Evolutionary conservation across 2,888 invertebrate genomes (phyloP), one percentile per base, ranked within the genome.

Genomic region (Drosophila robusta): DNA sequence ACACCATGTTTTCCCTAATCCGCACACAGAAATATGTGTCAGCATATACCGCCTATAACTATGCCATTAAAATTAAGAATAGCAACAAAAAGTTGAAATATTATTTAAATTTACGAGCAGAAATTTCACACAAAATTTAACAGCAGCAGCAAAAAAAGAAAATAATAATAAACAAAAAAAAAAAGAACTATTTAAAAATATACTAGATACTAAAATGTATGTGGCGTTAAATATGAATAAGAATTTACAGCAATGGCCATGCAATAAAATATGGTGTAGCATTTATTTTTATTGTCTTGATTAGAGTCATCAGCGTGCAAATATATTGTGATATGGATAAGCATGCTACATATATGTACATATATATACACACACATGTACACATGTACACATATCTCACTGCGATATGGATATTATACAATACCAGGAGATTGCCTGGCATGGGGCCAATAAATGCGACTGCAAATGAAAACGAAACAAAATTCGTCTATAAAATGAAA

Each of bases 261-360:
- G 55, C 71, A 68, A 70, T 57, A 56, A 77, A 70, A 70, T 60
- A 57, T 64, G 54, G 16, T 81, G 49, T 78, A 68, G 71, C 71
- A 82, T 82, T 70, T 87, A 78, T 75, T 83, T 85, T 86, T 73
- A 84, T 84, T 84, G 80, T 86, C 87, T 84, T 84, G 88, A 84
- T 84, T 84, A 82, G 70, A 77, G 67, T 64, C 78, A 67, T 55
- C 72, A 45, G 38, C 18, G 29, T 14, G 32, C 11, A 56, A 22
- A 22, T 61, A 26, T 54, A 34, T 47, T 22, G 36, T 11, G 22
- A 32, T 67, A 57, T 54, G 51, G 54, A 45, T 51, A 46, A 52
- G 9, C 29, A 29, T 9, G 8, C 8, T 7, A 45, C 34, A 44
- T 26, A 41, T 34, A 54, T 42, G 57, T 32, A 29, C 56, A 52